phyloP scores from a whole-genome alignment of 2,888 invertebrate genomes.

The Apodemia hepburni region DNA sequence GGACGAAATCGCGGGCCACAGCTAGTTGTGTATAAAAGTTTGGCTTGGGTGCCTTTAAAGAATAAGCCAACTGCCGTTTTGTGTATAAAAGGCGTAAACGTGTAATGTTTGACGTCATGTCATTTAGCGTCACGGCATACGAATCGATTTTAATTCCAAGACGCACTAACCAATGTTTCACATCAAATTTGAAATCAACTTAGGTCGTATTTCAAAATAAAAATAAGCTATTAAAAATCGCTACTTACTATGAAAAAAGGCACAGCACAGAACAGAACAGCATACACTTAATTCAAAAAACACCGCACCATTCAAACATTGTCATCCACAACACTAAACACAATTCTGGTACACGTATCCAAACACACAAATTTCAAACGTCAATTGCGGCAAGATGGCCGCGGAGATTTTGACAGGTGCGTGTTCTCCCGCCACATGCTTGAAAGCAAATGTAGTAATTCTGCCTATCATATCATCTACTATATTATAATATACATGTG shows the following conservation, averaged over 20 bases:
- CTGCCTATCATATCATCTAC: slow-evolving; percentile 42
- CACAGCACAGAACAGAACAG: slow-evolving; percentile 37
- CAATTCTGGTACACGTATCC: slow-evolving; percentile 32
- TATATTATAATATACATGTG: slow-evolving; percentile 58
- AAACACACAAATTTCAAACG: slow-evolving; percentile 36
- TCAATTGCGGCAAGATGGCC: slow-evolving; percentile 48
- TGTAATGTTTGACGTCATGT: too few species aligned
- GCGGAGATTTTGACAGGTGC: slow-evolving; percentile 41
- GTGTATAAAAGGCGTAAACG: too few species aligned
- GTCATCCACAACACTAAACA: slow-evolving; percentile 32
- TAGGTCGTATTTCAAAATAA: too few species aligned
- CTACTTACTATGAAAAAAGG: slow-evolving; percentile 43
- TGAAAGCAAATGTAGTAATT: slow-evolving; percentile 48
- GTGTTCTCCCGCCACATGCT: slow-evolving; percentile 63
- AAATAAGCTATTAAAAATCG: too few species aligned
- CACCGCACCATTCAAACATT: slow-evolving; percentile 36
- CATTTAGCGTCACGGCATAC: too few species aligned
- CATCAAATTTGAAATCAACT: too few species aligned
- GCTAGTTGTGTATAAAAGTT: too few species aligned
- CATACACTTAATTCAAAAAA: slow-evolving; percentile 30
- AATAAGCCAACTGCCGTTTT: too few species aligned
- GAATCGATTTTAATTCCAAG: too few species aligned
- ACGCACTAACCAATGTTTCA: too few species aligned
- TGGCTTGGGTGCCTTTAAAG: too few species aligned
- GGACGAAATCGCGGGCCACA: too few species aligned